A percentile compares a stretch with the other conserved stretches of the same genome.
phyloP scores from a whole-genome alignment of 1,140 invertebrate species.

The Trichomalopsis sarcophagae region DNA sequence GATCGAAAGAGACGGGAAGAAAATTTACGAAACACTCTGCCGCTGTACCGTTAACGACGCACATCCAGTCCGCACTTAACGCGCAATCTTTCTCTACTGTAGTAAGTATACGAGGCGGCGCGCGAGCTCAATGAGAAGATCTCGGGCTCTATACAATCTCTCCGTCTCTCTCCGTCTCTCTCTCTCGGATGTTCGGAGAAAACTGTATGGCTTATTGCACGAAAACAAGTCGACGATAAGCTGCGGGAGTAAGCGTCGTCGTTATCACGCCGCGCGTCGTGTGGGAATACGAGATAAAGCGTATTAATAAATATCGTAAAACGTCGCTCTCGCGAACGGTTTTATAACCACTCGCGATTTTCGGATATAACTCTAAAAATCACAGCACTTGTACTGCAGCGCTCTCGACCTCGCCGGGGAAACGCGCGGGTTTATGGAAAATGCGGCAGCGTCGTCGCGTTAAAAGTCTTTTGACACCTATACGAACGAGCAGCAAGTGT shows the following conservation, averaged over 20 bases:
- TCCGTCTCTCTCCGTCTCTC: neutral
- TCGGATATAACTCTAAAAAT: too few relatives aligned
- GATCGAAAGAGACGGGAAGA: too few relatives aligned
- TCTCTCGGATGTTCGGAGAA: neutral
- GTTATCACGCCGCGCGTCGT: neutral
- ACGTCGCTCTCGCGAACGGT: too few relatives aligned
- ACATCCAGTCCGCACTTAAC: neutral
- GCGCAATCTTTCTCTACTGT: neutral
- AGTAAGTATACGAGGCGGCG: neutral
- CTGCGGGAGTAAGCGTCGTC: neutral
- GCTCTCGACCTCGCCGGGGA: too few relatives aligned
- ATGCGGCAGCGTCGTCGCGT: too few relatives aligned
- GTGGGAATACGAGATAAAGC: too few relatives aligned
- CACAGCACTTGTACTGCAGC: too few relatives aligned
- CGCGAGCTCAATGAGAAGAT: neutral
- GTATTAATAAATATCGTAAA: too few relatives aligned
- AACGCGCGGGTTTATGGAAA: too few relatives aligned
- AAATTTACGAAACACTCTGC: too few relatives aligned
- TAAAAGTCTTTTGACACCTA: neutral
- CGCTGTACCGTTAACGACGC: too few relatives aligned
- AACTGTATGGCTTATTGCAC: neutral
- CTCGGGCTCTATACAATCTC: neutral
- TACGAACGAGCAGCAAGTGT: neutral
- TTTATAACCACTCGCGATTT: too few relatives aligned
- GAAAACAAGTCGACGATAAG: neutral